Conservation (phyloP, 2,113 vertebrate genomes). For the Himantopus leucocephalus region DNA sequence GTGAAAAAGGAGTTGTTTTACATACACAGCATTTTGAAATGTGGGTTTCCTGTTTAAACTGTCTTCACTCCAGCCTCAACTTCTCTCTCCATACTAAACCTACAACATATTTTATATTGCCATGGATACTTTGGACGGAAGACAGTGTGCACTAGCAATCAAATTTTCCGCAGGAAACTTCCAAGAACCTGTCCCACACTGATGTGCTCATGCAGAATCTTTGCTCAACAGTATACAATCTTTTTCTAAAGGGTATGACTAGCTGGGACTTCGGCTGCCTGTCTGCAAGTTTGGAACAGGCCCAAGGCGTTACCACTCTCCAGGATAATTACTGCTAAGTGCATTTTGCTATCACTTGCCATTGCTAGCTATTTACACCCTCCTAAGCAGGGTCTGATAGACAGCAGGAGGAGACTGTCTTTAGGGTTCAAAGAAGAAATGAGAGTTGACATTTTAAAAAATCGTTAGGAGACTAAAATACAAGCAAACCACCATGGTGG, state of each 20-base stretch:
- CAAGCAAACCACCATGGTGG: not conserved
- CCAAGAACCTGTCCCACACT: slow-evolving; percentile 63
- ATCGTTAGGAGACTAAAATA: not conserved
- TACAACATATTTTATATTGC: slow-evolving; percentile 58
- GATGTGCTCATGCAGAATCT: slow-evolving; percentile 8
- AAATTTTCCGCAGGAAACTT: slow-evolving; percentile 60
- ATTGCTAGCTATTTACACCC: not conserved
- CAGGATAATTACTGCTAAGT: not conserved
- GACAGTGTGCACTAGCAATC: slow-evolving; percentile 48
- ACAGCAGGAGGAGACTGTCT: not conserved
- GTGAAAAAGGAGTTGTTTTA: slow-evolving; percentile 12
- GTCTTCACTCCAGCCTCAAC: slow-evolving; percentile 39
- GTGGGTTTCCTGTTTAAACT: slow-evolving; percentile 59
- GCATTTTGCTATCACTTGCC: not conserved
- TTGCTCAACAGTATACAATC: slow-evolving; percentile 3
- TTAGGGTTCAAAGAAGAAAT: not conserved
- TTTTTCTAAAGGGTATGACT: slow-evolving; percentile 8
- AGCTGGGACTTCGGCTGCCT: not conserved
- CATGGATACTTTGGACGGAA: slow-evolving; percentile 64
- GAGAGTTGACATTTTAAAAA: not conserved
- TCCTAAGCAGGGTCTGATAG: not conserved
- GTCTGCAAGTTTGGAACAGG: not conserved
- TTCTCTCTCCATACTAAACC: slow-evolving; percentile 45
- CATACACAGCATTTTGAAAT: slow-evolving; percentile 24
- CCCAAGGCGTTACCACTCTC: not conserved